Evolutionary conservation across 2,113 vertebrate species (phyloP).

Genomic region (Rhinoptilus africanus): DNA sequence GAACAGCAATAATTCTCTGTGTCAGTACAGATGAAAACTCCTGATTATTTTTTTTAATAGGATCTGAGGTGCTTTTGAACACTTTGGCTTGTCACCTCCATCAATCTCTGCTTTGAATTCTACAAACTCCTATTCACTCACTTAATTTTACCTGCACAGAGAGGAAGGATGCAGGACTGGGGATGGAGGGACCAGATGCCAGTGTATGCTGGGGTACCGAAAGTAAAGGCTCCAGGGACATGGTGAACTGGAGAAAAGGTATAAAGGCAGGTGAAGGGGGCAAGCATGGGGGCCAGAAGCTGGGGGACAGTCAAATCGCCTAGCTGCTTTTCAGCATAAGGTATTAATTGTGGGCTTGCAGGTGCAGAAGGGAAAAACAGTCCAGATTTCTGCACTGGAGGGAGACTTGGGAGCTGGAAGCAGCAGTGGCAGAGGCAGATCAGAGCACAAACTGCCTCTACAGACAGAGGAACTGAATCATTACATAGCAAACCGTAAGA

Average conservation of each 20-base stretch:
- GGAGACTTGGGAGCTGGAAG: not conserved
- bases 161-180: not conserved
- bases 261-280: not conserved
- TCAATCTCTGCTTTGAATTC: not conserved
- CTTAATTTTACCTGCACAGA: not conserved
- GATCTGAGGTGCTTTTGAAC: not conserved
- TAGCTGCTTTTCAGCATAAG: not conserved
- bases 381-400: not conserved
- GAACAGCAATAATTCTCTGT: not conserved
- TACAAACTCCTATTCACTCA: not conserved
- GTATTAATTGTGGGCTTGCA: not conserved
- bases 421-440: not conserved
- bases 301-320: not conserved
- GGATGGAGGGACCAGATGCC: not conserved
- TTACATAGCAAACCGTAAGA: not conserved
- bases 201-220: not conserved
- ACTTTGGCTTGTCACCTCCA: not conserved
- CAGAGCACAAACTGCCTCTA: not conserved
- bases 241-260: not conserved
- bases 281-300: rapidly evolving
- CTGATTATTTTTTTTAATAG: not conserved
- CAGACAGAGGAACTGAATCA: not conserved
- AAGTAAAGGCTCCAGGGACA: not conserved
- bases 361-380: not conserved
- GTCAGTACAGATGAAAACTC: not conserved